phyloP scores from a whole-genome alignment of 2,888 invertebrate species.

The Candidula unifasciata region DNA sequence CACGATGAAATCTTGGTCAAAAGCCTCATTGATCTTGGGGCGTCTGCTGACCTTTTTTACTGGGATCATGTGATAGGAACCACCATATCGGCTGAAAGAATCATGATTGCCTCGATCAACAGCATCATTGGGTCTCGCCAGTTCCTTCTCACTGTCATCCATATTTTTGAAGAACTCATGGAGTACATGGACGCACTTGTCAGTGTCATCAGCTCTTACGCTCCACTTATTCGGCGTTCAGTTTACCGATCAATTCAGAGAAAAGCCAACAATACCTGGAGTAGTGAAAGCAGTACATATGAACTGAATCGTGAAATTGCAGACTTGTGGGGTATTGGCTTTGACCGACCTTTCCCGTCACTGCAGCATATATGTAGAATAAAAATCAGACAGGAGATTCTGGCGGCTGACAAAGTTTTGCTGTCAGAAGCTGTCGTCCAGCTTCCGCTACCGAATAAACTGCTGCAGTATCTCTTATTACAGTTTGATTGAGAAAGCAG shows the following conservation, averaged over 20 bases:
- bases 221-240: slow-evolving; percentile 2
- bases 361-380: slow-evolving; percentile 24
- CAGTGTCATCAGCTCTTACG: neutral
- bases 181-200: slow-evolving; percentile 14
- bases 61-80: neutral
- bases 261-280: slow-evolving; percentile 7
- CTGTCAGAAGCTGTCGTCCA: neutral
- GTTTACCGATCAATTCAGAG: neutral
- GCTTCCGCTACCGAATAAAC: too few relatives aligned
- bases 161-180: neutral
- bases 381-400: slow-evolving; percentile 6
- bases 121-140: slow-evolving; percentile 26
- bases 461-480: too few relatives aligned
- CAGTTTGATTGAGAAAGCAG: too few relatives aligned
- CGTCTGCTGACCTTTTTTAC: neutral
- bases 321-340: slow-evolving; percentile 32
- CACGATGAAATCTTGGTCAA: too few relatives aligned
- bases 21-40: too few relatives aligned
- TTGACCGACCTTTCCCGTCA: neutral
- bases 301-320: slow-evolving; percentile 38
- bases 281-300: slow-evolving; percentile 2
- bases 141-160: neutral
- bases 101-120: slow-evolving; percentile 18
- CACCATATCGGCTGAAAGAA: neutral
- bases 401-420: neutral